Base-by-base conservation (phyloP, 92 coral and sea anemone genomes). In the Hydrozoanthus gracilis region DNA sequence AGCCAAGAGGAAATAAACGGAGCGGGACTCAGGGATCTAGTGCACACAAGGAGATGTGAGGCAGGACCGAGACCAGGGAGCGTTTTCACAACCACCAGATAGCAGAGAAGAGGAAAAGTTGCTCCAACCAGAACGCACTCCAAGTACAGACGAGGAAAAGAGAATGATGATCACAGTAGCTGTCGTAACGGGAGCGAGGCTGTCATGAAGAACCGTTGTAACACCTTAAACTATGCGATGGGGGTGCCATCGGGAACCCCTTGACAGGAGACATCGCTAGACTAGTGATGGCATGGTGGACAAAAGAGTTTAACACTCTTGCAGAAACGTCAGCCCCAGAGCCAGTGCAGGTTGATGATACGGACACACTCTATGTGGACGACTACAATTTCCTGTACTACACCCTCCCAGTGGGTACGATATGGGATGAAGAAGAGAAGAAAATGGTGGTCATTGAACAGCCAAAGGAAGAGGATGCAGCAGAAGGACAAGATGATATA, bases 351-450 rank as follows among this genome's bases (percentile, higher is more conserved):
- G 56, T 76, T n/a, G n/a, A n/a, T n/a, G n/a, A n/a, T n/a, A n/a
- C n/a, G n/a, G n/a, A 79, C 85, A 50, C 85, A 20, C 50, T 79
- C 14, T 79, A 79, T 44, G 76, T 79, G 18, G 85, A 79, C 44
- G 76, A 79, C 76, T 79, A 79, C 85, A 79, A 54, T 68, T 79
- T n/a, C n/a, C n/a, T n/a, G n/a, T n/a, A n/a, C n/a, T n/a, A n/a
- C n/a, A n/a, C n/a, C n/a, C n/a, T n/a, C n/a, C n/a, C n/a, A n/a
- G n/a, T n/a, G n/a, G n/a, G n/a, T n/a, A n/a, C n/a, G n/a, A n/a
- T n/a, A n/a, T n/a, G n/a, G n/a, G n/a, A n/a, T n/a, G n/a, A n/a
- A n/a, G n/a, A n/a, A n/a, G n/a, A n/a, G n/a, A n/a, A n/a, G n/a
- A n/a, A n/a, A n/a, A n/a, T n/a, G n/a, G n/a, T n/a, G n/a, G n/a